Evolutionary conservation across 2,888 invertebrate species (phyloP).

Genomic region (Augochlorella aurata): DNA sequence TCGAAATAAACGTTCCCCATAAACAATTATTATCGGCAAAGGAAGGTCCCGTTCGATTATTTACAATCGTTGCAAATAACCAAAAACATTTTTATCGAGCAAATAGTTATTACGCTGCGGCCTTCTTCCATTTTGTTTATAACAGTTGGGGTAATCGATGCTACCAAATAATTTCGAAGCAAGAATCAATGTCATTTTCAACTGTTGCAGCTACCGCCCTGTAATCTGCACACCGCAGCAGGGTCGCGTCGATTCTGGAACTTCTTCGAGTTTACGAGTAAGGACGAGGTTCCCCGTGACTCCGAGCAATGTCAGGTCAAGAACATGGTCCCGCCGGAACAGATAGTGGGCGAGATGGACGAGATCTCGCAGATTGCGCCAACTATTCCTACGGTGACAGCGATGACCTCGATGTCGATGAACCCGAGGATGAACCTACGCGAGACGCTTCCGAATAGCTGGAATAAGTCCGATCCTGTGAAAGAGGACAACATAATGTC

Average conservation of each 20-base stretch:
- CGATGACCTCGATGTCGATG: not conserved
- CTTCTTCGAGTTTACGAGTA: slow-evolving; percentile 49
- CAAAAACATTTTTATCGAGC: too few relatives aligned
- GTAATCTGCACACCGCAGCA: slow-evolving; percentile 21
- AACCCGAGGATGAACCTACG: slow-evolving; percentile 8
- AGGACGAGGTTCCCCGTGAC: slow-evolving; percentile 14
- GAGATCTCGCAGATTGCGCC: not conserved
- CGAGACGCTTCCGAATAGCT: not conserved
- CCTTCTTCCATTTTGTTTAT: too few relatives aligned
- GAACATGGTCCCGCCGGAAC: not conserved
- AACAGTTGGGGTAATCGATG: too few relatives aligned
- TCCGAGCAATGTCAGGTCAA: slow-evolving; percentile 8
- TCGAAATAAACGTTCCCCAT: too few relatives aligned
- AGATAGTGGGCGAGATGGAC: not conserved
- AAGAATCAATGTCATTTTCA: not conserved
- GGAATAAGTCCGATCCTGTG: not conserved
- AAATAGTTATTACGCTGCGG: too few relatives aligned
- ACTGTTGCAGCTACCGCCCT: not conserved
- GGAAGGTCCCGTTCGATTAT: too few relatives aligned
- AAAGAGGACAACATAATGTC: slow-evolving; percentile 33
- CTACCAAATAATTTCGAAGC: not conserved
- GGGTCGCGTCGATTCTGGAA: slow-evolving; percentile 51
- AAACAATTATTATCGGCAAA: too few relatives aligned
- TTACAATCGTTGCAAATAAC: too few relatives aligned
- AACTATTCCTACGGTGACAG: not conserved